phyloP scores from a whole-genome alignment of 2,888 invertebrate species.

The Drosophila birchii region DNA sequence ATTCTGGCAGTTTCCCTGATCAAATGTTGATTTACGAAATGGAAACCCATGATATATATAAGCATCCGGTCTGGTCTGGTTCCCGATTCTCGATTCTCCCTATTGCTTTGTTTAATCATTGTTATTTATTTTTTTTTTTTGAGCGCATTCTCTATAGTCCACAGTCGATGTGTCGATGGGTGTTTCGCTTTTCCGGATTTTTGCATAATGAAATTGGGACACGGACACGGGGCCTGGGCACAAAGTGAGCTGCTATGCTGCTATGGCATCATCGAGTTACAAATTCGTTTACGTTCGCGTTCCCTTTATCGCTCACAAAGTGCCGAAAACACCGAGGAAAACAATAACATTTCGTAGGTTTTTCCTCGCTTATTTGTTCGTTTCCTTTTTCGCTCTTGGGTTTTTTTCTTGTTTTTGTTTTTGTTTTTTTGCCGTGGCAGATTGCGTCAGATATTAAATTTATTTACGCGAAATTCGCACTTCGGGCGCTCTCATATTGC shows the following conservation, averaged over 20 bases:
- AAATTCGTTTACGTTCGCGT: slow-evolving; percentile 60
- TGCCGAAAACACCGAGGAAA: slow-evolving; percentile 9
- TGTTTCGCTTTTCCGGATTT: slow-evolving; percentile 33
- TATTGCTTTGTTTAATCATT: slow-evolving; percentile 48
- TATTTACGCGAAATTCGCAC: slow-evolving; percentile 67
- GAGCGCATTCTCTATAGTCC: slow-evolving; percentile 14
- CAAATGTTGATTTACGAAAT: slow-evolving; percentile 31
- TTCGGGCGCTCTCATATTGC: slow-evolving; percentile 45
- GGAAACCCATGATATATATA: slow-evolving; percentile 36
- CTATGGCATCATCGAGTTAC: slow-evolving; percentile 56
- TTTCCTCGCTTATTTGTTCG: slow-evolving; percentile 10
- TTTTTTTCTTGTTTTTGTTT: slow-evolving; percentile 1
- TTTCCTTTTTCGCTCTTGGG: slow-evolving; percentile 14
- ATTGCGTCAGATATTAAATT: slow-evolving; percentile 75
- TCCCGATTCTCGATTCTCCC: neutral
- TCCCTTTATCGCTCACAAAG: slow-evolving; percentile 20
- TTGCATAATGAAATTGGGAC: slow-evolving; percentile 56
- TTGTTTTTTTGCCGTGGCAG: slow-evolving; percentile 56
- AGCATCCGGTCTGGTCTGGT: slow-evolving; percentile 13
- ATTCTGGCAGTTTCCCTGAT: too few species aligned
- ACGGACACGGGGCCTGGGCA: slow-evolving; percentile 19
- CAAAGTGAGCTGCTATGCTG: slow-evolving; percentile 47
- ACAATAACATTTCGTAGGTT: slow-evolving; percentile 5
- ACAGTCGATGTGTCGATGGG: slow-evolving; percentile 18
- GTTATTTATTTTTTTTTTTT: neutral